A percentile compares a stretch with the other conserved stretches of the same genome.
These are phyloP conservation scores for Haemorhous mexicanus DNA, from an alignment of 2,113 vertebrate species.

Conservation along the genomic window DNA sequence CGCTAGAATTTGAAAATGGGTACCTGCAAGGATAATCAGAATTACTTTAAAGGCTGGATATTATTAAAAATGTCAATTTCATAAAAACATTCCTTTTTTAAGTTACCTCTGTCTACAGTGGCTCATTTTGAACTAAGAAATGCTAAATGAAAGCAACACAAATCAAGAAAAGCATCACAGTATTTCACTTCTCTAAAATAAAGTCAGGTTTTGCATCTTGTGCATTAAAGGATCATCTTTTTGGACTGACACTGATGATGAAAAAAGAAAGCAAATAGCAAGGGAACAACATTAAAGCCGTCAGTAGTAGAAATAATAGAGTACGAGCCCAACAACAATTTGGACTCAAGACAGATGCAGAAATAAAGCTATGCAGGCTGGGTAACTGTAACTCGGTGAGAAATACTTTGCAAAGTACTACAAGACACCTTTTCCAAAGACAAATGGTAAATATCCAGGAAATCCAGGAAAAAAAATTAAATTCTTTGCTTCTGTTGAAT, in stretches of 20 bases:
- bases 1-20: not conserved
- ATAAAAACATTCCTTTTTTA: not conserved
- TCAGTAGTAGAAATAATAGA: not conserved
- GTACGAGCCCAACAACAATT: not conserved
- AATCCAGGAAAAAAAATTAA: not conserved
- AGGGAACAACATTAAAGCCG: not conserved
- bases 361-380: not conserved
- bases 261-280: not conserved
- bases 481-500: not conserved
- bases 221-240: not conserved
- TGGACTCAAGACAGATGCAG: not conserved
- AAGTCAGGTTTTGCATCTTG: not conserved
- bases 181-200: not conserved
- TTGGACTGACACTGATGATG: not conserved
- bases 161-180: not conserved
- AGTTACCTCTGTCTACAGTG: not conserved
- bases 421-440: not conserved
- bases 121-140: not conserved
- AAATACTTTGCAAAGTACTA: not conserved
- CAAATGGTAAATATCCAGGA: not conserved
- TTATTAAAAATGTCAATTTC: not conserved
- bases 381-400: not conserved
- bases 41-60: not conserved
- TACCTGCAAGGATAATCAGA: not conserved
- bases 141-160: not conserved